Evolutionary conservation across 1,140 invertebrate genomes (phyloP), one percentile per base, ranked within the genome.

Genomic region (Atopsyche davidsoni): DNA sequence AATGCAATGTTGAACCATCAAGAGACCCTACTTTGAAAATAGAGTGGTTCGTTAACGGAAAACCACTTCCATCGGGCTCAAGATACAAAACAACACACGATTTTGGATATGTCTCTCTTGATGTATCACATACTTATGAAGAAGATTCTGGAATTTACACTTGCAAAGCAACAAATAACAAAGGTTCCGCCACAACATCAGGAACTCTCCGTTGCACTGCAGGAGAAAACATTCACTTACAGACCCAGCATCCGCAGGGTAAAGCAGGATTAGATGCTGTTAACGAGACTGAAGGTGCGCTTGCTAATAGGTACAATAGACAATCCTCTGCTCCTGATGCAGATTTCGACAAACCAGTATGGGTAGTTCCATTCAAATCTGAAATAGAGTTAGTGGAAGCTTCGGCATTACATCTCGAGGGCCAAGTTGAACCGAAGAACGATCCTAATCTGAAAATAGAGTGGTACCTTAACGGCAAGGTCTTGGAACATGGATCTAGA

Each of bases 391-490:
- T 98, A n/a, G 79, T 83, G 46, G 96, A 99, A 75, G 86, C 88
- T 28, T 85, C 96, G 69, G 78, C 89, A 1, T 77, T 96, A 23
- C 90, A 95, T 68, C 77, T 99, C 50, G 92, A 98, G 70, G 92
- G 87, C 38, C 86, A 89, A 63, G 89, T 96, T 4, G 89, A 94
- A 69, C 96, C 96, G 0, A 92, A 96, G 67, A 86, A 94, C 65
- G 96, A 99, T 79, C 96, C 96, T 2, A 87, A 95, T 62, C 75
- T 95, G n/a, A 88, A 85, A 59, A 86, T 93, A 48, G 91, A 94
- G 72, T 94, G 90, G 91, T 93, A 89, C 67, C 90, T 94, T 61
- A 94, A 95, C 64, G 90, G 91, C 25, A 92, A 92, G 72, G 74
- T 82, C 22, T 68, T 94, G 16, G 85, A 88, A 57, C 85, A 89